Evolutionary conservation across 2,888 invertebrate genomes (phyloP).

Genomic region (Uropetala carovei): DNA sequence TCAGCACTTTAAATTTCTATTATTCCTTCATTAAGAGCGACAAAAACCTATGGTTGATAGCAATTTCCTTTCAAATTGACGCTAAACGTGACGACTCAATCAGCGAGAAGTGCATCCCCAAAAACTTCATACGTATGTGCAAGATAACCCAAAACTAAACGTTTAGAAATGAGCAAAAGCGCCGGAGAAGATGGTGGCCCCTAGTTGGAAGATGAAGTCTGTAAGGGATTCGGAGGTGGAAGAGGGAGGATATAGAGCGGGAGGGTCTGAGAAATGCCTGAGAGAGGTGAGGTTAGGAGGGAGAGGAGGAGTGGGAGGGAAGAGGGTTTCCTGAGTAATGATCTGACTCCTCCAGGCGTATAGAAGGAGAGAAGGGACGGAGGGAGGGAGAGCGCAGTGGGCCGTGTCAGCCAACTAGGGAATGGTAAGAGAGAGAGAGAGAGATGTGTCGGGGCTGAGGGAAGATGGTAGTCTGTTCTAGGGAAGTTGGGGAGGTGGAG

Average conservation of each 20-base stretch:
- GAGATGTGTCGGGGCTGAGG: not conserved
- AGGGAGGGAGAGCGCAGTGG: not conserved
- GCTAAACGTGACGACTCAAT: too few relatives aligned
- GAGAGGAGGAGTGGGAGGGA: not conserved
- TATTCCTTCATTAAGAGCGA: too few relatives aligned
- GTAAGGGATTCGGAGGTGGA: slow-evolving; percentile 19
- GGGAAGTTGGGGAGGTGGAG: not conserved
- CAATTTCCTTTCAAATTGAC: too few relatives aligned
- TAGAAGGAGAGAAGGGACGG: not conserved
- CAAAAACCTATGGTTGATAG: too few relatives aligned
- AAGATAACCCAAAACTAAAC: not conserved
- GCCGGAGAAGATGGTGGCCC: not conserved
- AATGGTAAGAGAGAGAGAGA: not conserved
- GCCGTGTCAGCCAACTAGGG: slow-evolving; percentile 24
- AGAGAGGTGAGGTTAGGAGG: slow-evolving; percentile 8
- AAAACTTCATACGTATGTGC: too few relatives aligned
- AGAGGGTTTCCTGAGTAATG: slow-evolving; percentile 28
- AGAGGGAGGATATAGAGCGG: not conserved
- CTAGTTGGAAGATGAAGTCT: slow-evolving; percentile 22
- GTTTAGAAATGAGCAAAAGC: slow-evolving; percentile 13
- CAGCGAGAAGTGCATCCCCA: too few relatives aligned
- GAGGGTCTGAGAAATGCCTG: not conserved
- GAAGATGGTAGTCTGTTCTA: too few relatives aligned
- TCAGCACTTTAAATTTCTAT: too few relatives aligned
- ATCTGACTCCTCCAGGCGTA: slow-evolving; percentile 34